Evolutionary conservation across 2,113 vertebrate species (phyloP).

Genomic region (Sterrhoptilus dennistouni): DNA sequence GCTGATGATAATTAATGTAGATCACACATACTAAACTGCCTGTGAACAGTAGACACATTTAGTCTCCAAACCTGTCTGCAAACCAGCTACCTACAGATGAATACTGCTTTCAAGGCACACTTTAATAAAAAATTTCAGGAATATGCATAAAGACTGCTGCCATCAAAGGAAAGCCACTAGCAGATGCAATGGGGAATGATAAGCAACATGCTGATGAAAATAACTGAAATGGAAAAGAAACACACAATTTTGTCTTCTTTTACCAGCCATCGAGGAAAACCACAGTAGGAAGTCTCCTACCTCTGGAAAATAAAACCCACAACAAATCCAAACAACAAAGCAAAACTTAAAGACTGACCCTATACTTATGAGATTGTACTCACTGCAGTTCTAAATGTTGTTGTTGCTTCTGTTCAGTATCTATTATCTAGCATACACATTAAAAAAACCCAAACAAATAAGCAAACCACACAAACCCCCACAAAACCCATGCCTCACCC

Average conservation of each 20-base stretch:
- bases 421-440: background rate
- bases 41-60: background rate
- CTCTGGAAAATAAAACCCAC: background rate
- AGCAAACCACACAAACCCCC: background rate
- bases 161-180: background rate
- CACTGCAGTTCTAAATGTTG: background rate
- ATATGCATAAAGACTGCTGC: background rate
- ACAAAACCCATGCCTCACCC: background rate
- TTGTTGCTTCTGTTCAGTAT: background rate
- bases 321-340: background rate
- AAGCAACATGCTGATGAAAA: background rate
- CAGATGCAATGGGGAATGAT: background rate
- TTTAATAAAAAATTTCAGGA: slow-evolving; percentile 2
- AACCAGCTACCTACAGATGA: background rate
- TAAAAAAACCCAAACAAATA: background rate
- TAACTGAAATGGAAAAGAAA: background rate
- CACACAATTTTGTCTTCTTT: background rate
- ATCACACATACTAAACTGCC: background rate
- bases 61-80: background rate
- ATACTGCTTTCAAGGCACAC: background rate
- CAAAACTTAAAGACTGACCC: background rate
- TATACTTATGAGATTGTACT: background rate
- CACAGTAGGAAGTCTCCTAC: background rate
- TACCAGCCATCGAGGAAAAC: background rate
- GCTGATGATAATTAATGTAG: background rate